Conservation (phyloP, 2,797 vertebrate species). For the Garrulus glandarius region DNA sequence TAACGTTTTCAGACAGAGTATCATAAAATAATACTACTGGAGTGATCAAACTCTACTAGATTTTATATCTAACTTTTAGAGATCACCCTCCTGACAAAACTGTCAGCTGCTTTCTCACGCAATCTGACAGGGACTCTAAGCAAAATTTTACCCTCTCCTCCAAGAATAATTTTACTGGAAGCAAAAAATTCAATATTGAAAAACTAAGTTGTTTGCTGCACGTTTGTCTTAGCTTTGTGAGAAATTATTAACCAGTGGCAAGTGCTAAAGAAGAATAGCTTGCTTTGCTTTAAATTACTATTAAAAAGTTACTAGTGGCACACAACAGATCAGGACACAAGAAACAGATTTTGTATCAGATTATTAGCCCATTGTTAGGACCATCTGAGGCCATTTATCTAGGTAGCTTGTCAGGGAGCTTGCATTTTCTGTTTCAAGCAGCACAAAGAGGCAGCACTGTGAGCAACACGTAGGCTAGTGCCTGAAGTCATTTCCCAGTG, state of each 20-base stretch:
- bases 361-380: slow-evolving; percentile 30
- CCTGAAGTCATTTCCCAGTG: slow-evolving; percentile 30
- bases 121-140: neutral
- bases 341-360: neutral
- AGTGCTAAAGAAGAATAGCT: neutral
- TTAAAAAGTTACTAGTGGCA: slow-evolving; percentile 23
- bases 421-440: slow-evolving; percentile 6
- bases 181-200: neutral
- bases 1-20: neutral
- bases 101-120: neutral
- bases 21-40: neutral
- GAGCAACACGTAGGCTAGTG: neutral
- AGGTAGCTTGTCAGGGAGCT: neutral
- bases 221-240: neutral
- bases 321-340: neutral
- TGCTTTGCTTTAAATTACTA: slow-evolving; percentile 24
- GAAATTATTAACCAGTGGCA: neutral
- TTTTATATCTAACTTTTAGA: neutral
- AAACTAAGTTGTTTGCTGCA: neutral
- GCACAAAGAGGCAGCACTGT: slow-evolving; percentile 5
- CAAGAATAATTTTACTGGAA: neutral
- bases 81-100: neutral
- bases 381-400: neutral
- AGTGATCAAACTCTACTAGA: neutral
- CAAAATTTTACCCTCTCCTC: neutral